Base-by-base conservation (phyloP, 2,888 invertebrate species). In the Netelia melanura region DNA sequence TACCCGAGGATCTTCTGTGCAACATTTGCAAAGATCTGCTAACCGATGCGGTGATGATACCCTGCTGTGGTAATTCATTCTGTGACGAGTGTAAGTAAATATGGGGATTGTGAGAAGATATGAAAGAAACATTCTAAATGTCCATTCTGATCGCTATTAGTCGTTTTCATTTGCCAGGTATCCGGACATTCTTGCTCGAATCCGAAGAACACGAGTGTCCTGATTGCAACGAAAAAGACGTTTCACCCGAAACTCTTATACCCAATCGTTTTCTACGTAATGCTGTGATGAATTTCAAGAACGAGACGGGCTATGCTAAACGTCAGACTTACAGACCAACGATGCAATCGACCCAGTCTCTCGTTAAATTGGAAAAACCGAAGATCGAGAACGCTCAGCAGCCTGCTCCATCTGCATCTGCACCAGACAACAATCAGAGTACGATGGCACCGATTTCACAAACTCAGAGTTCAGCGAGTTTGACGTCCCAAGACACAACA, bases 41-140 rank as follows among this genome's bases (percentile, higher is more conserved):
- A 86, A 96, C 97, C 0, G 99, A 99, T 94, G 99, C 99, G 54
- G 99, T 99, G 43, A 97, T 99, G 96, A 98, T 99, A 93, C 98
- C 98, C 0, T 99, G 99, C 93, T 99, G 99, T 94, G 99, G 99
- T 3, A 98, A 98, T 94, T 98, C 98, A 10, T 99, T 98, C 94
- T 99, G 99, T 94, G 99, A 99, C 94, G 99, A 99, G 94, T 99
- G 99, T 97, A 95, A 95, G 96, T 95, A 81, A 11, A 8, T n/a
- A 43, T n/a, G 25, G 17, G 6, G 43, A 17, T 8, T 21, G 30
- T 21, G 17, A 43, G 1, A 6, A 56, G 38, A 17, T 43, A n/a
- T n/a, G 21, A 74, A 54, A 56, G 23, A 72, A 65, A 56, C 70
- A 23, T 75, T 83, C 6, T 0, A 38, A 38, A 38, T 38, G 38